Evolutionary conservation across 2,888 invertebrate genomes (phyloP).

Genomic region (Anaspis maculata): DNA sequence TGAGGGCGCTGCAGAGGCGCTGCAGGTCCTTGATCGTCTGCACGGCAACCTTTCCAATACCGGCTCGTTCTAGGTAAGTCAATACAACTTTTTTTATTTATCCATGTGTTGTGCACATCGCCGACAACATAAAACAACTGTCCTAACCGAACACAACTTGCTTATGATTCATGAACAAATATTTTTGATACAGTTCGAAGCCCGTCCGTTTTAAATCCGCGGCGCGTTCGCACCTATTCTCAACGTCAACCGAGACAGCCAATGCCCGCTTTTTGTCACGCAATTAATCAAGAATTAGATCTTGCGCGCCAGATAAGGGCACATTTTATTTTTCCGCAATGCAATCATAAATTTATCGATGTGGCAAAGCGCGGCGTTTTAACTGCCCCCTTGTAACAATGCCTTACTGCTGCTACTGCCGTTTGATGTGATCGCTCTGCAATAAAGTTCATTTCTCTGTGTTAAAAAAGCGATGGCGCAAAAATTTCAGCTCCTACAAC

Average conservation of each 20-base stretch:
- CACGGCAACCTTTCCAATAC: slow-evolving; percentile 45
- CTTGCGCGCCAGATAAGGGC: no score
- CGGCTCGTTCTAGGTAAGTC: slow-evolving; percentile 26
- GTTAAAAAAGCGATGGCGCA: slow-evolving; percentile 4
- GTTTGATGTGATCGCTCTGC: slow-evolving; percentile 1
- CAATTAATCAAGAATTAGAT: no score
- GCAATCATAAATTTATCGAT: slow-evolving; percentile 11
- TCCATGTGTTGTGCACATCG: no score
- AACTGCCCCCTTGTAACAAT: slow-evolving; percentile 5
- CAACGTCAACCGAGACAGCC: slow-evolving; percentile 7
- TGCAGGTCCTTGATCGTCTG: slow-evolving; percentile 57
- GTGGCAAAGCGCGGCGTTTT: no score
- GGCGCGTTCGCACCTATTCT: slow-evolving; percentile 14
- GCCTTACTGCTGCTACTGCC: slow-evolving; percentile 4
- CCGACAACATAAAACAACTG: slow-evolving; percentile 21
- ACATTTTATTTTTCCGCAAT: no score
- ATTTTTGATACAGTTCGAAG: slow-evolving; percentile 23
- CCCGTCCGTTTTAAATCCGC: slow-evolving; percentile 18
- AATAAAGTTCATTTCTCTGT: slow-evolving; percentile 8
- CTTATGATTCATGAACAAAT: slow-evolving; percentile 29
- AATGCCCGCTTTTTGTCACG: slow-evolving; percentile 2
- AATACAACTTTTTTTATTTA: slow-evolving; percentile 13
- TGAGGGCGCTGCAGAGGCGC: slow-evolving; percentile 59
- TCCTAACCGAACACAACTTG: slow-evolving; percentile 20
- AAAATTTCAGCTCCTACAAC: no score